These are phyloP conservation scores for Drosophila aldrichi DNA, from an alignment of 2,888 invertebrate genomes.

Conservation along the genomic window DNA sequence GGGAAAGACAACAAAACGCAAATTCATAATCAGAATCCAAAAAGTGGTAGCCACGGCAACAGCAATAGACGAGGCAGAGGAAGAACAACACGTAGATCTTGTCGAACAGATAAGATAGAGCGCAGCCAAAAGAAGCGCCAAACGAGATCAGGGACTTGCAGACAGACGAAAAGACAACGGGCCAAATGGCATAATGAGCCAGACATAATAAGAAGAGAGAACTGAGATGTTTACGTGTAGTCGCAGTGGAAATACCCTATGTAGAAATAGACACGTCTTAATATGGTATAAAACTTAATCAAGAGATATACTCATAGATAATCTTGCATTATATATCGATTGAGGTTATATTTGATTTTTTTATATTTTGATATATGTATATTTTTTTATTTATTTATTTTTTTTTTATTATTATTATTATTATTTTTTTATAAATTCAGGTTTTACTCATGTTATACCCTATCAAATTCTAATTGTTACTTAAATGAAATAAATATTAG, in stretches of 20 bases:
- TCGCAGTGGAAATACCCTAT: slow-evolving; percentile 2
- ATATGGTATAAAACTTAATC: too few relatives aligned
- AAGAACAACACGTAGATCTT: slow-evolving; percentile 28
- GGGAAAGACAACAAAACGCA: slow-evolving; percentile 37
- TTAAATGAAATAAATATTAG: too few relatives aligned
- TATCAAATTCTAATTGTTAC: too few relatives aligned
- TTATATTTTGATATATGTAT: too few relatives aligned
- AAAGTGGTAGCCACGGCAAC: slow-evolving; percentile 7
- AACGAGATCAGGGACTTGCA: slow-evolving; percentile 73
- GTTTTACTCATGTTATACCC: too few relatives aligned
- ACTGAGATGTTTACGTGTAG: not conserved
- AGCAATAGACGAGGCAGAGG: not conserved
- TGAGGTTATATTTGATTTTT: too few relatives aligned
- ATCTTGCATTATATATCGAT: too few relatives aligned
- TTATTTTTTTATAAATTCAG: too few relatives aligned
- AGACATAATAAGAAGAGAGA: slow-evolving; percentile 8
- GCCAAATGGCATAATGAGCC: slow-evolving; percentile 50
- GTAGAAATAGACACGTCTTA: too few relatives aligned
- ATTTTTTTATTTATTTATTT: too few relatives aligned
- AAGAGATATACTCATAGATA: too few relatives aligned
- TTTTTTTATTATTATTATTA: too few relatives aligned
- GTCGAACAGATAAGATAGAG: slow-evolving; percentile 38
- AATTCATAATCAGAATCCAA: slow-evolving; percentile 24
- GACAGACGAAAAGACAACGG: slow-evolving; percentile 29
- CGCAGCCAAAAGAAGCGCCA: slow-evolving; percentile 26